Evolutionary conservation across 1,140 invertebrate genomes (phyloP).

Genomic region (Branchinecta lynchi): DNA sequence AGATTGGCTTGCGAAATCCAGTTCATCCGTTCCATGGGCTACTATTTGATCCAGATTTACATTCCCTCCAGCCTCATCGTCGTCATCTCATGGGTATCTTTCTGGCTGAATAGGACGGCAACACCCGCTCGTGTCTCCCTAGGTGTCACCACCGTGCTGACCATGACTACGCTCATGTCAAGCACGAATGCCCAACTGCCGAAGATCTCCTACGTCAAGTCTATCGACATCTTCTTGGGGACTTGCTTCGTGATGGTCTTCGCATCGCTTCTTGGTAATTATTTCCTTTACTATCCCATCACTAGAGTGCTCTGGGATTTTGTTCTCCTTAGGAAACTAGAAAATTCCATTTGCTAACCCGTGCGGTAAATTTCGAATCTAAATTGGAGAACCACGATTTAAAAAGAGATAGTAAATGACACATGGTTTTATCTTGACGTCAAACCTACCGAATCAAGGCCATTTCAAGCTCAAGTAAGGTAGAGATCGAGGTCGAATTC

Average conservation of each 20-base stretch:
- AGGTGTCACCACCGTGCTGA: constrained; percentile 92
- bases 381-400: no score
- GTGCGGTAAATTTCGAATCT: no score
- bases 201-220: constrained; percentile 96
- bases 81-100: constrained; percentile 96
- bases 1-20: constrained; percentile 92
- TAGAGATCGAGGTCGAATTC: no score
- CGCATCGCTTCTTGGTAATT: constrained; percentile 77
- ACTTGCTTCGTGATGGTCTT: constrained; percentile 97
- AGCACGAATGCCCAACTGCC: constrained; percentile 93
- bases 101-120: constrained; percentile 86
- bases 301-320: not conserved
- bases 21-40: constrained; percentile 94
- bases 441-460: no score
- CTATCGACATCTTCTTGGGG: constrained; percentile 93
- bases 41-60: constrained; percentile 99
- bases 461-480: no score
- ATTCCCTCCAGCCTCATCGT: constrained; percentile 96
- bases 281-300: constrained; percentile 17
- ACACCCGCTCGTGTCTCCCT: constrained; percentile 90
- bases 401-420: no score
- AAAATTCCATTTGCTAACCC: not conserved
- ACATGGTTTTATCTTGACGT: no score
- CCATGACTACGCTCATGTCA: constrained; percentile 97
- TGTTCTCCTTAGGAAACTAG: not conserved